phyloP scores from a whole-genome alignment of 2,888 invertebrate genomes.

The Keiferia lycopersicella region DNA sequence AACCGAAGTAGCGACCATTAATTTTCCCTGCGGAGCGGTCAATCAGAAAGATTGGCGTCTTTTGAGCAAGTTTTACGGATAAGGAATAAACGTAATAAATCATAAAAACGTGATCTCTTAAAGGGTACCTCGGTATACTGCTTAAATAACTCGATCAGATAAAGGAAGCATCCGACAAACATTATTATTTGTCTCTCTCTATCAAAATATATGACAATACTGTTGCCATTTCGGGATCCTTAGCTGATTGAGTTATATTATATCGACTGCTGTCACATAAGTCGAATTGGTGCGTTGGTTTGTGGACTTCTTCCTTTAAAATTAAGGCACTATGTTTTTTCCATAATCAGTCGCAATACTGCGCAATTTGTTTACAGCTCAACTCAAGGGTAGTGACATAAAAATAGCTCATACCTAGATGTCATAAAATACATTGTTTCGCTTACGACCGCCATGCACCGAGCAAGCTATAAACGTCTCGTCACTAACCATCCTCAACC shows the following conservation, averaged over 20 bases:
- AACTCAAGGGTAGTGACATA: slow-evolving; percentile 6
- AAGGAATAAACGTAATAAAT: slow-evolving; percentile 5
- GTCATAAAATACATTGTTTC: slow-evolving; percentile 21
- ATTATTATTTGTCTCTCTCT: no score
- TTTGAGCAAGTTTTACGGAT: not conserved
- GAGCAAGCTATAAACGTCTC: slow-evolving; percentile 7
- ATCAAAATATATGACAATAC: no score
- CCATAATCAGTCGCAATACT: not conserved
- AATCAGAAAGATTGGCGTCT: slow-evolving; percentile 18
- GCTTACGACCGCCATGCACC: not conserved
- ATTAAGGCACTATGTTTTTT: not conserved
- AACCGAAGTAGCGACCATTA: not conserved
- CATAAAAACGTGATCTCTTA: not conserved
- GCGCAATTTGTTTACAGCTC: slow-evolving; percentile 16
- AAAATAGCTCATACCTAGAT: not conserved
- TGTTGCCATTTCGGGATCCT: no score
- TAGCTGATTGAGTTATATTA: no score
- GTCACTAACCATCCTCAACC: slow-evolving; percentile 37
- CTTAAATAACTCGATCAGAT: no score
- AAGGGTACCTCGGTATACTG: not conserved
- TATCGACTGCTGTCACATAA: no score
- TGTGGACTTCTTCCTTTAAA: no score
- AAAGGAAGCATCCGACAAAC: no score
- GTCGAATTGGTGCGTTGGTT: no score
- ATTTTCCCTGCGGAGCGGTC: not conserved